These are phyloP conservation scores for Acanthurus lineatus DNA, from an alignment of 2,797 vertebrate species.

Conservation along the genomic window DNA sequence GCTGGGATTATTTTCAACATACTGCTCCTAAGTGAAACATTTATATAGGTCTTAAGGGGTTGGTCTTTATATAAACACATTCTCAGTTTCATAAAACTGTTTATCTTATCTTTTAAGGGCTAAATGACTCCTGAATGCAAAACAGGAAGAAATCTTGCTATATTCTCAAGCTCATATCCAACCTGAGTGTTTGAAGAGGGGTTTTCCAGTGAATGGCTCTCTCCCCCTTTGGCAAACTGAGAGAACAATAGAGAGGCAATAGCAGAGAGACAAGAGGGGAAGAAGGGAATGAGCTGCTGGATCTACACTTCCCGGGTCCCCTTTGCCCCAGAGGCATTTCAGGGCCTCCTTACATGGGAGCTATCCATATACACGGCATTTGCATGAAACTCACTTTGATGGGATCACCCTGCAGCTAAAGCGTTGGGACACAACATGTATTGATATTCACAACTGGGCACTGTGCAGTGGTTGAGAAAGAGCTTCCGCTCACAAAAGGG, in stretches of 20 bases:
- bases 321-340: slow-evolving; percentile 49
- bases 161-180: slow-evolving; percentile 52
- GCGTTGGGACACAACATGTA: slow-evolving; percentile 13
- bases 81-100: slow-evolving; percentile 29
- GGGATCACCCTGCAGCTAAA: slow-evolving; percentile 57
- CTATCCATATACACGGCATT: slow-evolving; percentile 34
- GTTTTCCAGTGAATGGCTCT: slow-evolving; percentile 44
- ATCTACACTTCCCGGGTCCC: slow-evolving; percentile 59
- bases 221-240: slow-evolving; percentile 48
- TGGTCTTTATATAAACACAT: slow-evolving; percentile 31
- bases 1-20: slow-evolving; percentile 17
- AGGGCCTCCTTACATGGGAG: slow-evolving; percentile 41
- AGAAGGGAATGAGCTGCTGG: slow-evolving; percentile 52
- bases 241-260: slow-evolving; percentile 59
- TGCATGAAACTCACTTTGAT: slow-evolving; percentile 57
- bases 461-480: slow-evolving; percentile 20
- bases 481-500: slow-evolving; percentile 28
- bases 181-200: slow-evolving; percentile 47
- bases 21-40: slow-evolving; percentile 4
- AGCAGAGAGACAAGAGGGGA: slow-evolving; percentile 38
- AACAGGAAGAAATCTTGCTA: slow-evolving; percentile 20
- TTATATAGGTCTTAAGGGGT: slow-evolving; percentile 2
- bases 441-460: slow-evolving; percentile 36
- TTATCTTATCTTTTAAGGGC: slow-evolving; percentile 24
- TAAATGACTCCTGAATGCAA: slow-evolving; percentile 8